Evolutionary conservation across 2,797 vertebrate species (phyloP).

Genomic region (Saguinus oedipus): DNA sequence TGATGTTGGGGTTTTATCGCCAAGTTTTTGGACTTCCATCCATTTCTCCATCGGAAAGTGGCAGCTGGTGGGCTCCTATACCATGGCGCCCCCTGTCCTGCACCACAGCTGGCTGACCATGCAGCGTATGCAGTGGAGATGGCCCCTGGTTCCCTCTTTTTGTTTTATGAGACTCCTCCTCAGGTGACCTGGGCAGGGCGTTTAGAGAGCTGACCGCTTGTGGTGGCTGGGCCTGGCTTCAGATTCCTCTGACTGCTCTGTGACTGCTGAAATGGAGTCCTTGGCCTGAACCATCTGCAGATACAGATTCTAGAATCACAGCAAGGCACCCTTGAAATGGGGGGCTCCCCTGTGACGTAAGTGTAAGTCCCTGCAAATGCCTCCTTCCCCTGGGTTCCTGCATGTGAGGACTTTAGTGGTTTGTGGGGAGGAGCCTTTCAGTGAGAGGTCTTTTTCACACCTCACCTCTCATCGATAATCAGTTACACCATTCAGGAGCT

Average conservation of each 20-base stretch:
- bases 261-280: too few relatives aligned
- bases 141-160: too few relatives aligned
- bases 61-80: accelerated
- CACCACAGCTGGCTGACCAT: accelerated
- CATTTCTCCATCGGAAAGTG: neutral
- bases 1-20: neutral
- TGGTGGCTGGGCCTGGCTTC: too few relatives aligned
- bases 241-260: accelerated
- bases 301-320: neutral
- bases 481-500: accelerated
- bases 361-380: too few relatives aligned
- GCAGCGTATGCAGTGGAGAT: accelerated
- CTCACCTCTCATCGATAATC: neutral
- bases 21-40: neutral
- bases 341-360: neutral
- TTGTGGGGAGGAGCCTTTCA: neutral
- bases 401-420: accelerated
- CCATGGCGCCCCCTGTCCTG: accelerated
- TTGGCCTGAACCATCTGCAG: neutral
- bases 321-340: too few relatives aligned
- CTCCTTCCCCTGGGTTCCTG: neutral
- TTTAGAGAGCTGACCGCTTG: accelerated
- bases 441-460: neutral
- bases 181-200: too few relatives aligned
- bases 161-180: neutral